Base-by-base conservation (phyloP, 2,113 vertebrate genomes). In the Chionomys nivalis region DNA sequence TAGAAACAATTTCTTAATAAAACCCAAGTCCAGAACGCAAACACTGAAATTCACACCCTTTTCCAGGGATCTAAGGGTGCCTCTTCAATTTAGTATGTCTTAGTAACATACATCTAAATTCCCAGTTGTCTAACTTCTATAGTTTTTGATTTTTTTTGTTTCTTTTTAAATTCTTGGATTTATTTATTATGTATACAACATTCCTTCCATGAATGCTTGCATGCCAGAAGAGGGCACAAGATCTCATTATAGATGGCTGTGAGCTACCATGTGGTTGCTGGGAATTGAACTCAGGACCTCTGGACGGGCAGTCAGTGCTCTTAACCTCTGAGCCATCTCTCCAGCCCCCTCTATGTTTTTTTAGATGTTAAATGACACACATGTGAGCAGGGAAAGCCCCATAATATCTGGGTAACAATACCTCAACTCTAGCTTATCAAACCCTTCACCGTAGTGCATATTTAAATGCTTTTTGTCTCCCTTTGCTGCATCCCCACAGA, bases 401-500 rank as follows among this genome's bases (percentile, higher is more conserved):
- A 11, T 9, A 42, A 72, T 55, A 47, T 36, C 21, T 52, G 78
- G 21, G 14, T 1, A 70, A 16, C 33, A 73, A 76, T 89, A 63
- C 61, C 88, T 66, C 44, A n/a, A 12, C 13, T 47, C 26, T 82
- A 92, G 17, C 85, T 82, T 88, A 61, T 63, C 42, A 65, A 89
- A 28, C 24, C 61, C 19, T 24, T 23, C 75, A 85, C 23, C 4
- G 36, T 11, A 9, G 8, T 90, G 17, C 14, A 5, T 66, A n/a
- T 63, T 86, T n/a, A 93, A 90, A 88, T 55, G 68, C 23, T 82
- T 11, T 79, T 86, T 31, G 16, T 33, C 31, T 11, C 1, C 7
- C 16, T 42, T 44, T 65, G 26, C 19, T 65, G 13, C 7, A 39
- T 89, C 39, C 21, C 85, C 90, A 2, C 96, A 99, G 99, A 98